phyloP scores from a whole-genome alignment of 2,797 vertebrate genomes.

The Rhynchonycteris naso region DNA sequence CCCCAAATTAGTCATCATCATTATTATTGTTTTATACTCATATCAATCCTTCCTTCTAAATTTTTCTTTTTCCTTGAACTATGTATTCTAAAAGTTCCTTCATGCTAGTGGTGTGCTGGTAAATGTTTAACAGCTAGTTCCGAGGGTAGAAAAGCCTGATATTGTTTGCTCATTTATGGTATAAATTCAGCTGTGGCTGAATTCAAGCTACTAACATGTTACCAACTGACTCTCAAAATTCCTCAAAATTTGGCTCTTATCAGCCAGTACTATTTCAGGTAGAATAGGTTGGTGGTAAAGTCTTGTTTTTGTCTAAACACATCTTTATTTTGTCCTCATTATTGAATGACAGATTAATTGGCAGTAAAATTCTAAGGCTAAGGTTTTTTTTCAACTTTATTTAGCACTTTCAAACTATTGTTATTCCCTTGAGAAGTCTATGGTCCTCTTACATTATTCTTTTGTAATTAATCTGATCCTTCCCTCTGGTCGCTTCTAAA shows the following conservation, averaged over 20 bases:
- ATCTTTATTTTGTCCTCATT: slow-evolving; percentile 38
- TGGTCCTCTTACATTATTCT: not conserved
- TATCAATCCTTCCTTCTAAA: not conserved
- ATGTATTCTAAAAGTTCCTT: not conserved
- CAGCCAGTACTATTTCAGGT: not conserved
- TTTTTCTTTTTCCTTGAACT: slow-evolving; percentile 2
- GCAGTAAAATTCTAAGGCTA: slow-evolving; percentile 11
- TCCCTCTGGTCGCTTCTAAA: not conserved
- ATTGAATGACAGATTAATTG: not conserved
- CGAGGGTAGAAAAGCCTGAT: not conserved
- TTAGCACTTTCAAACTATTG: not conserved
- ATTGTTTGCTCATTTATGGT: slow-evolving; percentile 21
- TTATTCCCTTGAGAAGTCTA: not conserved
- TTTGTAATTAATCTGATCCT: slow-evolving; percentile 8
- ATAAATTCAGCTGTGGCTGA: not conserved
- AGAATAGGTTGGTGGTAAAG: slow-evolving; percentile 7
- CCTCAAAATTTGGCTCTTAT: slow-evolving; percentile 13
- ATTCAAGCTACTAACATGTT: slow-evolving; percentile 12
- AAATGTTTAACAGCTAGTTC: not conserved
- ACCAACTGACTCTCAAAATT: not conserved
- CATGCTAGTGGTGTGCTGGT: not conserved
- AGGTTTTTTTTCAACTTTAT: not conserved
- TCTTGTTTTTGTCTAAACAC: not conserved
- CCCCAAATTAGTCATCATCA: not conserved
- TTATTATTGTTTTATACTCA: not conserved